A percentile compares a stretch with the other conserved stretches of the same genome.
Conservation (phyloP, 35 echinoderm and acorn worm species). For the Holothuria glaberrima region DNA sequence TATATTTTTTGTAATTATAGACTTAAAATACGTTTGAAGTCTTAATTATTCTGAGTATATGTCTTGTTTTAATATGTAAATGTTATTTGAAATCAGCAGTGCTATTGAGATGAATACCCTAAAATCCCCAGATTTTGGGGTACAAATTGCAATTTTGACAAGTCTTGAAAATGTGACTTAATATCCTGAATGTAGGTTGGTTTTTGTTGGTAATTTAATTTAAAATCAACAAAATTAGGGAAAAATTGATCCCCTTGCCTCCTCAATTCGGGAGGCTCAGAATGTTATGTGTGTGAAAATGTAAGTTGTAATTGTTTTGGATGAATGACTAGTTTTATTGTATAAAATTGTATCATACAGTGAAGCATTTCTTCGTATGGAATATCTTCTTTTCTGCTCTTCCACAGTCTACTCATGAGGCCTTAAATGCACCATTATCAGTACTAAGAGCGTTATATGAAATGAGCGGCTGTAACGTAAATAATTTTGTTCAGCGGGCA, state of each 20-base stretch:
- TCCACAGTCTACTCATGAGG: constrained; percentile 85
- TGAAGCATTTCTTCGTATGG: not conserved
- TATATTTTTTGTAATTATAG: too few species aligned
- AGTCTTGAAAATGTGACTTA: too few species aligned
- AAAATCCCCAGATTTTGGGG: too few species aligned
- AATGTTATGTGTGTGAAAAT: not conserved
- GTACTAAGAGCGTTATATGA: constrained; percentile 91
- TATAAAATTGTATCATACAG: not conserved
- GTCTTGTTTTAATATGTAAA: too few species aligned
- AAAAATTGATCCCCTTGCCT: not conserved
- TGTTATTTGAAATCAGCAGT: too few species aligned
- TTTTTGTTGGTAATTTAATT: too few species aligned
- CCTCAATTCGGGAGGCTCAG: not conserved
- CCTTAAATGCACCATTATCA: constrained; percentile 79
- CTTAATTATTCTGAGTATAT: too few species aligned
- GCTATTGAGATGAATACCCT: too few species aligned
- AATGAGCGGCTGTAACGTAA: constrained; percentile 72
- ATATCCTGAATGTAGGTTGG: too few species aligned
- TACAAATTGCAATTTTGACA: too few species aligned
- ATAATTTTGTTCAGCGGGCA: constrained; percentile 72
- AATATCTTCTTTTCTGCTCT: not conserved
- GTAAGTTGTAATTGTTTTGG: not conserved
- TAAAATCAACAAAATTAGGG: not conserved
- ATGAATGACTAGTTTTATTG: not conserved
- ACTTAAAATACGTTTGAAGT: too few species aligned